Conservation (phyloP, 2,113 vertebrate genomes). For the Bubo scandiacus region DNA sequence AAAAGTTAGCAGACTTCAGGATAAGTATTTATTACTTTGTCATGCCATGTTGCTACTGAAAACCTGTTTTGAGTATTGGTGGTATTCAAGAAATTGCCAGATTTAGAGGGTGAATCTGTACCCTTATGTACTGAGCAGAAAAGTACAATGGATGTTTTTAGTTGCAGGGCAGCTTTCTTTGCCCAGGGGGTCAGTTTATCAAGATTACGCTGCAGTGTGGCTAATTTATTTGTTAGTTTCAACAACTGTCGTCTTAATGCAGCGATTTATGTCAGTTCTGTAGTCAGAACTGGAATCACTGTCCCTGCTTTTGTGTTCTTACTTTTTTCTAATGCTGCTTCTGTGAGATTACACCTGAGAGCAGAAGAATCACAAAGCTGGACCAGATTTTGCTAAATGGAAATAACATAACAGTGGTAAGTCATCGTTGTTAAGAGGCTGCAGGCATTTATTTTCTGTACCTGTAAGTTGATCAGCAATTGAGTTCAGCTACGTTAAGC, state of each 20-base stretch:
- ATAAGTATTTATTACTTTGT: too few relatives aligned
- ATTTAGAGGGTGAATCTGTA: background rate
- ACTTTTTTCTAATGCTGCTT: conserved; percentile 13
- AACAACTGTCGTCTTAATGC: background rate
- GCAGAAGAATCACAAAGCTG: conserved; percentile 94
- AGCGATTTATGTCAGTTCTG: background rate
- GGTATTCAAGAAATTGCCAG: too few relatives aligned
- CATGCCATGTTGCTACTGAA: too few relatives aligned
- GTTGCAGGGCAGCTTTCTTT: background rate
- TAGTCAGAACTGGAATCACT: background rate
- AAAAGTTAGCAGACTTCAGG: too few relatives aligned
- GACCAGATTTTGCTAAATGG: conserved; percentile 98
- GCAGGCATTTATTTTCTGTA: background rate
- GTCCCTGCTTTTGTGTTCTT: background rate
- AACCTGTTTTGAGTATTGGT: too few relatives aligned
- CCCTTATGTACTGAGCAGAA: background rate
- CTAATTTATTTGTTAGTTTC: background rate
- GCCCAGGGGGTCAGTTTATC: background rate
- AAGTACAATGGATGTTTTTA: background rate
- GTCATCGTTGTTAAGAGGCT: background rate
- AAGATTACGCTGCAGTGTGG: background rate
- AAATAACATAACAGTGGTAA: conserved; percentile 98
- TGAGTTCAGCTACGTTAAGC: background rate
- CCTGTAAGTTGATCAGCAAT: fast-evolving
- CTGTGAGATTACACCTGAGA: conserved; percentile 96